Base-by-base conservation (phyloP, 2,888 invertebrate genomes). In the Harmothoe impar region DNA sequence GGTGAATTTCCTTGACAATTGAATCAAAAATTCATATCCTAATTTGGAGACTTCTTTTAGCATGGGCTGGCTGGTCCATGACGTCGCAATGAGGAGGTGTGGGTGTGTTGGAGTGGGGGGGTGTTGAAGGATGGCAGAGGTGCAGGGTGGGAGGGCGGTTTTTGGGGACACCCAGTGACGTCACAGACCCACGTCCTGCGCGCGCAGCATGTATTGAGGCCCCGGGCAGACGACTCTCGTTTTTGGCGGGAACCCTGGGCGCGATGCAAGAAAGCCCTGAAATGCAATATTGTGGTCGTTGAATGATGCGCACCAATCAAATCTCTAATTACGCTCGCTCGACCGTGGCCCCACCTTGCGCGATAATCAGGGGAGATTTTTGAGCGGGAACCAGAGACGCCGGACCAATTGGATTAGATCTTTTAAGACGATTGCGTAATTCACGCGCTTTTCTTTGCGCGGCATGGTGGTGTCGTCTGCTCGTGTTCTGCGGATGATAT, bases 1-100 rank as follows among this genome's bases (percentile, higher is more conserved):
- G n/a, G 54, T 25, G 86, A 86, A 86, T 86, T 86, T 86, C 54
- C 86, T 25, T 54, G 17, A 86, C 86, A 86, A 86, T 86, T 86
- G 86, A 86, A 86, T 86, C 52, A 86, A 86, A 86, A 86, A 86
- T 86, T 86, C 86, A 86, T 86, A 86, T 86, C 86, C 86, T 86
- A 86, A 86, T 86, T 86, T 86, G 86, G 29, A 20, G 54, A 52
- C 52, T 86, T 86, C 86, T 86, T 86, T 12, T n/a, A 15, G 86
- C 84, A 17, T 23, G 31, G 17, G 84, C 84, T 51, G 84, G 5
- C 54, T 54, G 52, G 35, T 31, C 25, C 29, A 25, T 31, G 77
- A 62, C 77, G 62, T 62, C 25, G 15, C 17, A 25, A 0, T 29
- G 1, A 77, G 77, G 5, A 5, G 29, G 77, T n/a, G 29, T 1